These are phyloP conservation scores for Corythornis madagascariensis DNA, from an alignment of 2,113 vertebrate species.

Conservation along the genomic window DNA sequence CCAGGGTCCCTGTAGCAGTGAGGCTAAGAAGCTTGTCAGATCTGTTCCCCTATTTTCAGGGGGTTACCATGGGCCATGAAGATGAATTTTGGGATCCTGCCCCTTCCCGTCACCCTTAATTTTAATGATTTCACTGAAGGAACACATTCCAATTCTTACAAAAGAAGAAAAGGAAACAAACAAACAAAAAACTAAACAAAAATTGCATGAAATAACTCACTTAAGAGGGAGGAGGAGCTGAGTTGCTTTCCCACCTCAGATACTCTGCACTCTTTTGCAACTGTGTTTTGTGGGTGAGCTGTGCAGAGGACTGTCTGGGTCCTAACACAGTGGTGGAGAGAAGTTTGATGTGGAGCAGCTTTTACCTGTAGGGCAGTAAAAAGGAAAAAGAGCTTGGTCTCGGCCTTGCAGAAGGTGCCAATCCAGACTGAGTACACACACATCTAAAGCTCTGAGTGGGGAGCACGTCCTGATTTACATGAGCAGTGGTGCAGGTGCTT, in stretches of 20 bases:
- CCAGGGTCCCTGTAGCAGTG: background rate
- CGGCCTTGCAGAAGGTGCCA: background rate
- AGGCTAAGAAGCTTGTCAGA: constrained; percentile 12
- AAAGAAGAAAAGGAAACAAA: background rate
- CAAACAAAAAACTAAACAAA: too few species aligned
- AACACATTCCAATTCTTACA: background rate
- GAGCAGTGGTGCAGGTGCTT: constrained; percentile 18
- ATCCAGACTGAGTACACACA: background rate
- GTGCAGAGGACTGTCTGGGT: background rate
- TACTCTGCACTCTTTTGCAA: background rate
- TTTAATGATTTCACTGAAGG: constrained; percentile 10
- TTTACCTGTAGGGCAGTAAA: background rate
- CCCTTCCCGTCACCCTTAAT: background rate
- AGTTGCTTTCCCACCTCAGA: background rate
- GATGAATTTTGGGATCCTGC: constrained; percentile 9
- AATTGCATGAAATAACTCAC: background rate
- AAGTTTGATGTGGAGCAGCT: background rate
- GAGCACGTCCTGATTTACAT: background rate
- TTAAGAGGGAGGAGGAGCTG: background rate
- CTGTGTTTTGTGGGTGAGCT: background rate
- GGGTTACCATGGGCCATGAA: background rate
- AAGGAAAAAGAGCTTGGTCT: background rate
- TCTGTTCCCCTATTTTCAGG: constrained; percentile 55
- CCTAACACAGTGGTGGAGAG: background rate
- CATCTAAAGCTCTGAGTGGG: background rate